Evolutionary conservation across 2,888 invertebrate genomes (phyloP), one percentile per base, ranked within the genome.

Genomic region (Watsonalla binaria): DNA sequence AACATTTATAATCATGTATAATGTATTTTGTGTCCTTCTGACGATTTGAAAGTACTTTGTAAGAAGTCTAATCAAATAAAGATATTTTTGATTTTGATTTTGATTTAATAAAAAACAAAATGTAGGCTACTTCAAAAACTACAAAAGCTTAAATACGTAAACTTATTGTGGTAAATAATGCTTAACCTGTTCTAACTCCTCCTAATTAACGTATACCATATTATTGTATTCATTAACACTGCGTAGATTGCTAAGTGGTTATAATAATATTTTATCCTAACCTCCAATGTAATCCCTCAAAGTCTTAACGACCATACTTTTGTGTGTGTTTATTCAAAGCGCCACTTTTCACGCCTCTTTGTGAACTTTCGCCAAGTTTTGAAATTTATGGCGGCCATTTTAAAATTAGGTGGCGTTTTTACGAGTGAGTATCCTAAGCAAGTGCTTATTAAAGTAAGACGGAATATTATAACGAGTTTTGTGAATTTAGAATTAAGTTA

Each of bases 311-410:
- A 42, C 42, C 42, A 5, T 11, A 42, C 9, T 42, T 42, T 42
- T 42, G 42, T 42, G 11, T 42, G 11, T 42, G 42, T 42, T 42
- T 42, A 42, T 42, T 42, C 42, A 42, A 42, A 42, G 42, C 42
- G 11, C 42, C 42, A 49, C 49, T 49, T 61, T 59, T 55, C 61
- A 55, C 57, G 58, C 58, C 56, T 58, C 50, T 54, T 49, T 37
- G 37, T 37, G 46, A 63, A 63, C 55, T 62, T 65, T 47, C 49
- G 37, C 49, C 51, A 58, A 63, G 63, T 60, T 66, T 24, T 66
- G 52, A 51, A 62, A 66, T 62, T 63, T 62, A 66, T 54, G 58
- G 46, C 48, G 49, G 59, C 62, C 59, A 66, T 66, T 66, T 60
- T 59, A 54, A 53, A 61, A 62, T 62, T 66, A 60, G 62, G 61